Conservation (phyloP, 1,140 invertebrate genomes). For the Lucilia sericata region DNA sequence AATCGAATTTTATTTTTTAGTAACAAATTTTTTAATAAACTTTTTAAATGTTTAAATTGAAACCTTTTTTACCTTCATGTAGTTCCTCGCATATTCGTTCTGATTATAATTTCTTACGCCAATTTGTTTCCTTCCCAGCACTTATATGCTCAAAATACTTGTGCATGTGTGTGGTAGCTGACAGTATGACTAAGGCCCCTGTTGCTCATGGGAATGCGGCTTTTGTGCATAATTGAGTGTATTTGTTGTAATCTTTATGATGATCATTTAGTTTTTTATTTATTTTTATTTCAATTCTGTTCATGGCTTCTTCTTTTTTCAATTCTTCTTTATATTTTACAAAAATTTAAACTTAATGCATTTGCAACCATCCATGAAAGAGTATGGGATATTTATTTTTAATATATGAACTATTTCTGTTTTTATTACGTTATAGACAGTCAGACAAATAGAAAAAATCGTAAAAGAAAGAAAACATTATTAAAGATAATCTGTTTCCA, state of each 20-base stretch:
- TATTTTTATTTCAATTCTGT: slow-evolving; percentile 32
- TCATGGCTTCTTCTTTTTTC: background rate
- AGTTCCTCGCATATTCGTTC: background rate
- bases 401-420: background rate
- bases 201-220: slow-evolving; percentile 31
- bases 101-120: background rate
- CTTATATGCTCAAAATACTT: background rate
- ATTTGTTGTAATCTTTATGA: slow-evolving; percentile 20
- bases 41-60: background rate
- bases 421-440: background rate
- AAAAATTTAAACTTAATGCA: background rate
- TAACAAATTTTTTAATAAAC: too few species aligned
- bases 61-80: background rate
- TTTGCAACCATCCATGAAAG: slow-evolving; percentile 16
- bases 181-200: background rate
- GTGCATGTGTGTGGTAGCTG: background rate
- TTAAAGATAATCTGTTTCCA: slow-evolving; percentile 30
- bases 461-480: background rate
- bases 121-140: background rate
- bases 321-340: background rate
- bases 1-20: too few species aligned
- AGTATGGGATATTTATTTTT: slow-evolving; percentile 24
- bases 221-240: slow-evolving; percentile 32
- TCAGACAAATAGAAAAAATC: background rate
- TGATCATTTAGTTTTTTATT: slow-evolving; percentile 25